Conservation (phyloP, 2,113 vertebrate species). For the Grammomys dolichurus region DNA sequence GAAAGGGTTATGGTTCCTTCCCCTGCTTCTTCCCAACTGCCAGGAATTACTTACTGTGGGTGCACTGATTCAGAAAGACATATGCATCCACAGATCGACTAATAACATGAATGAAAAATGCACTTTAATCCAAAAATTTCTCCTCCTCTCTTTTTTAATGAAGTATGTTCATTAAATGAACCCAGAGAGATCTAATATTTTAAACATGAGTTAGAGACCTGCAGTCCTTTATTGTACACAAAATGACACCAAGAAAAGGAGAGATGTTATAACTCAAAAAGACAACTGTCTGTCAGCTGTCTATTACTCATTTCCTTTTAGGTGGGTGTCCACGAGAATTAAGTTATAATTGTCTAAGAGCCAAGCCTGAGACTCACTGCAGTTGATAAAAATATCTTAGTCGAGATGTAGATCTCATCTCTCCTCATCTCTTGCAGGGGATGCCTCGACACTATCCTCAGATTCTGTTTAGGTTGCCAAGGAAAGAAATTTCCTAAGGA, state of each 20-base stretch:
- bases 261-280: conserved; percentile 18
- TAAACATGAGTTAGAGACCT: conserved; percentile 52
- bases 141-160: conserved; percentile 61
- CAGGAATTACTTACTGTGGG: background rate
- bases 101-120: conserved; percentile 59
- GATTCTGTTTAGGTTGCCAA: background rate
- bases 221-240: conserved; percentile 25
- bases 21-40: background rate
- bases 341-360: background rate
- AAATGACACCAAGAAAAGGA: conserved; percentile 32
- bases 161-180: conserved; percentile 27
- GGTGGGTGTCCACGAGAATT: background rate
- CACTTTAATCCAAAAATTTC: conserved; percentile 53
- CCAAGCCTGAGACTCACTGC: conserved; percentile 38
- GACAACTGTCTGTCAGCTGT: background rate
- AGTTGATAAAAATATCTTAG: conserved; percentile 26
- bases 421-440: conserved; percentile 12
- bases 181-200: background rate
- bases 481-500: background rate
- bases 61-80: conserved; percentile 18
- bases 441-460: background rate
- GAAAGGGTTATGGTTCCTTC: background rate
- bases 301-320: background rate
- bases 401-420: background rate
- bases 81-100: background rate